Base-by-base conservation (phyloP, 2,888 invertebrate genomes). In the Crossocerus cetratus region DNA sequence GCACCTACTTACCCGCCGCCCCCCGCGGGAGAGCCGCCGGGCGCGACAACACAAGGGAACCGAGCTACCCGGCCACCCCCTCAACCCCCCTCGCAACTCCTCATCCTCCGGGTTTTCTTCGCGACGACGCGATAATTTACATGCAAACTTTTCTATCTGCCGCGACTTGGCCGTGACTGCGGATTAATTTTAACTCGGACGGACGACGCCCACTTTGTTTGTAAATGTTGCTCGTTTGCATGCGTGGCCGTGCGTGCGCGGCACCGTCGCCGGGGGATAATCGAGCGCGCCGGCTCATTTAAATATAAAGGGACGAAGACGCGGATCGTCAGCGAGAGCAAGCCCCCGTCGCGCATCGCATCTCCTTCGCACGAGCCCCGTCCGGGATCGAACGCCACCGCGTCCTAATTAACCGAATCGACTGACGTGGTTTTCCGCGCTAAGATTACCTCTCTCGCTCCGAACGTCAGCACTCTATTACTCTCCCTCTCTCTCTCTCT, bases 151-250 rank as follows among this genome's bases (percentile, higher is more conserved):
- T 59, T 72, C 58, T 56, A 55, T 14, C 45, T 22, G 21, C 22
- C 5, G 45, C 42, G 32, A 5, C 32, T 32, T 32, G 32, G 32
- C 21, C 16, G 22, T 53, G 60, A 43, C 20, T 21, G 45, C 49
- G 18, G 45, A 59, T 69, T 76, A 77, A 79, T 74, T 71, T 82
- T 81, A 62, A 76, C 69, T 60, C 45, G 60, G 53, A 67, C 60
- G 55, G 54, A 64, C 20, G 59, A 67, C 42, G 49, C 32, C 1
- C 18, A 55, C 58, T 56, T 65, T 65, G 55, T 59, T 53, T n/a
- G 66, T 63, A 68, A 76, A 53, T 55, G 58, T 45, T 70, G 32
- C 32, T 73, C 82, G 78, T 82, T 80, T 82, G 70, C 66, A 78
- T 80, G 71, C 74, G 64, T 20, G 65, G 55, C 58, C 65, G 53